Percentiles rank a stretch among this genome's conserved stretches.
phyloP scores from a whole-genome alignment of 2,888 invertebrate genomes.

The Ariolimax columbianus region DNA sequence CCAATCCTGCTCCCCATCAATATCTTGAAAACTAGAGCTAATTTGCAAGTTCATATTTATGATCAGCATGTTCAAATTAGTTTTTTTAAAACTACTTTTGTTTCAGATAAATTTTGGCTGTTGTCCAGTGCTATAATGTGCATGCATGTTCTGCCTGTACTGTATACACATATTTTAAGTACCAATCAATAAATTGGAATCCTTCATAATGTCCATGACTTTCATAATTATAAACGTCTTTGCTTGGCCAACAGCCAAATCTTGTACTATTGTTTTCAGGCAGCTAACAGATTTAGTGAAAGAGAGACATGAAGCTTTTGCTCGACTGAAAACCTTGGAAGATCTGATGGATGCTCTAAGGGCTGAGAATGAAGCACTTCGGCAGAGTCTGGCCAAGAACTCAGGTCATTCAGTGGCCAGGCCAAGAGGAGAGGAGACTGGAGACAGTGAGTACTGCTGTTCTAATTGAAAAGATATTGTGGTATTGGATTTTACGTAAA shows the following conservation, averaged over 20 bases:
- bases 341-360: slow-evolving; percentile 70
- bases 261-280: slow-evolving; percentile 53
- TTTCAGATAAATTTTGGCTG: too few species aligned
- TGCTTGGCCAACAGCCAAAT: background rate
- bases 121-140: too few species aligned
- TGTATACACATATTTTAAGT: too few species aligned
- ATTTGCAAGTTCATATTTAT: too few species aligned
- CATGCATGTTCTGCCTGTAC: too few species aligned
- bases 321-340: slow-evolving; percentile 68
- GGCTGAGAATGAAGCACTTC: slow-evolving; percentile 70
- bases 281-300: slow-evolving; percentile 66
- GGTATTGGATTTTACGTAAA: too few species aligned
- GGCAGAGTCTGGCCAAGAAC: slow-evolving; percentile 56
- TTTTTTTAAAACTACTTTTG: too few species aligned
- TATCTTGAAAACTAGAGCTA: too few species aligned
- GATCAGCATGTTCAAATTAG: too few species aligned
- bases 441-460: slow-evolving; percentile 3
- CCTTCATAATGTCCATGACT: background rate
- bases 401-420: slow-evolving; percentile 17
- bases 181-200: background rate
- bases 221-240: background rate
- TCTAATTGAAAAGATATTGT: background rate
- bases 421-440: background rate
- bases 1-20: too few species aligned
- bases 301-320: slow-evolving; percentile 70